phyloP scores from a whole-genome alignment of 1,140 invertebrate species.

The Anoplolepis gracilipes region DNA sequence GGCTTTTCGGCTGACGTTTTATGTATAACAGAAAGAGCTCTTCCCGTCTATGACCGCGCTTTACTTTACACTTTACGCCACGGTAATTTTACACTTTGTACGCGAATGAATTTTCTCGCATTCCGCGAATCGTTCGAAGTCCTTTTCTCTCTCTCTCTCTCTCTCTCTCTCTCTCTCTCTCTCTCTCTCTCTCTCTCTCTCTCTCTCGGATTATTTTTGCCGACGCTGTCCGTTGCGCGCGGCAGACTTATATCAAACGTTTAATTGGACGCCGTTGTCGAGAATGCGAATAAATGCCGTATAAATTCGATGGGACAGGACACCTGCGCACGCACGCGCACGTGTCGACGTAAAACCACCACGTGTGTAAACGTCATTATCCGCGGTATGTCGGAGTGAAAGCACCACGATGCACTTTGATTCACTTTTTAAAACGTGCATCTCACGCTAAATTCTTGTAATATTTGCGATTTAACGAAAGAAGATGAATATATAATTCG shows the following conservation, averaged over 20 bases:
- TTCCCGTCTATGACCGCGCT: not conserved
- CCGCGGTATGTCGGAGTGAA: not conserved
- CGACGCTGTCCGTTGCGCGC: not conserved
- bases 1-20: slow-evolving; percentile 20
- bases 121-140: slow-evolving; percentile 46
- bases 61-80: slow-evolving; percentile 14
- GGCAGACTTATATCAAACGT: slow-evolving; percentile 65
- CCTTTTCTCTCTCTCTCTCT: not conserved
- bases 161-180: slow-evolving; percentile 28
- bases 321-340: slow-evolving; percentile 15
- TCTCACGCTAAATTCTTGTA: not conserved
- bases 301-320: slow-evolving; percentile 61
- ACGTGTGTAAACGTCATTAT: slow-evolving; percentile 10
- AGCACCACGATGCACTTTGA: not conserved
- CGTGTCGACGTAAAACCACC: slow-evolving; percentile 25
- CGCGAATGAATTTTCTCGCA: slow-evolving; percentile 4
- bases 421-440: not conserved
- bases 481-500: not conserved
- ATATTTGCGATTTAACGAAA: not conserved
- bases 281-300: slow-evolving; percentile 49
- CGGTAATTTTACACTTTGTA: slow-evolving; percentile 64
- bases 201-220: not conserved
- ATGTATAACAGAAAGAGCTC: slow-evolving; percentile 30
- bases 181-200: not conserved
- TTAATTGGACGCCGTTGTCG: slow-evolving; percentile 67